Base-by-base conservation (phyloP, 2,113 vertebrate genomes). In the Tonatia bakeri region DNA sequence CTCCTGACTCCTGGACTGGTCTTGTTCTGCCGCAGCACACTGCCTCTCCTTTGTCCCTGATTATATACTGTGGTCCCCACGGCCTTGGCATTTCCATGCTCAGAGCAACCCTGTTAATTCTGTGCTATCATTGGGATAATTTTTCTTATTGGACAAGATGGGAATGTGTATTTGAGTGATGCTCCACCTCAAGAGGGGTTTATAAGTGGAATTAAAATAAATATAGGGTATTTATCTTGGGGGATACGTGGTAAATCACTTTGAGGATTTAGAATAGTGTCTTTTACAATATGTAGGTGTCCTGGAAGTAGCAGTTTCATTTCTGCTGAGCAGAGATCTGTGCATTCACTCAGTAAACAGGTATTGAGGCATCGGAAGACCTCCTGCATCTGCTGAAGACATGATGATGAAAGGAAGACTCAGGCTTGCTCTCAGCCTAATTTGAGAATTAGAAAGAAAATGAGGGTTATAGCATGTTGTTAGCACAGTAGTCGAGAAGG, bases 161-260 rank as follows among this genome's bases (percentile, higher is more conserved):
- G 47, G 69, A 82, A 64, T 33, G 11, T 67, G 38, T 43, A 20
- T 31, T 83, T 81, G 52, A 92, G 59, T 0, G 4, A 75, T 65
- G 11, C 79, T 36, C 31, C 50, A 84, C 43, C 65, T 85, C 40
- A 90, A 73, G 64, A 86, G 88, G 47, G 22, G 14, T 43, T 86
- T 86, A 79, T 72, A 95, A 88, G 20, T 75, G 22, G 67, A 90
- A 83, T 77, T 84, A 81, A 94, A 92, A 73, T 92, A 69, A 92
- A 94, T 93, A 70, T 7, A 88, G 26, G 47, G 3, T 69, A 91
- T 69, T 95, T 82, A 83, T 70, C 24, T 70, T 75, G 64, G 67
- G 40, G 59, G 87, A 85, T 56, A 56, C 13, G 40, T 81, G 84
- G 1, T 38, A 73, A 88, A 24, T 54, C 76, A 72, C 54, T 17